phyloP scores from a whole-genome alignment of 2,113 vertebrate genomes.

The Camelus bactrianus region DNA sequence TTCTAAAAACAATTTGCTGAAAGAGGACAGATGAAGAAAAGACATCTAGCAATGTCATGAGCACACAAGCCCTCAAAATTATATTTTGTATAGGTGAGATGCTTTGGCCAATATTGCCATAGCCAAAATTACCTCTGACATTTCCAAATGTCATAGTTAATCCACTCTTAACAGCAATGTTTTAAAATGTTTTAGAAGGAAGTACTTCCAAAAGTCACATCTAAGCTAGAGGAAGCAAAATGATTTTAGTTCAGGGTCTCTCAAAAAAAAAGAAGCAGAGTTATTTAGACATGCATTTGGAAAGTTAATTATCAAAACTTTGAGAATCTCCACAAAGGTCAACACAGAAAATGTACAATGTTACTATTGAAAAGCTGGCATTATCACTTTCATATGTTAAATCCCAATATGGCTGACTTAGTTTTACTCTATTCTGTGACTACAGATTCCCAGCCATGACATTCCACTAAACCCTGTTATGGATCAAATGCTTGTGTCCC shows the following conservation, averaged over 20 bases:
- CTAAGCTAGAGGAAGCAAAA: neutral
- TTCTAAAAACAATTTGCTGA: constrained; percentile 46
- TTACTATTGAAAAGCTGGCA: neutral
- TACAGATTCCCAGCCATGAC: neutral
- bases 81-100: neutral
- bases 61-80: neutral
- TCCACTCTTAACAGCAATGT: neutral
- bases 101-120: neutral
- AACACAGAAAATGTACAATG: neutral
- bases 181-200: neutral
- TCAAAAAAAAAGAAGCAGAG: neutral
- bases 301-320: constrained; percentile 41
- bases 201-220: constrained; percentile 45
- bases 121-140: constrained; percentile 70
- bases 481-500: neutral
- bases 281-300: constrained; percentile 25
- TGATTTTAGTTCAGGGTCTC: neutral
- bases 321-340: neutral
- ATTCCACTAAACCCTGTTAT: neutral
- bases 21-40: constrained; percentile 20
- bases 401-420: neutral
- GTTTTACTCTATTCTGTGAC: neutral
- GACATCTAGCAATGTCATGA: neutral
- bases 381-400: neutral
- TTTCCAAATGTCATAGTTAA: constrained; percentile 75